Evolutionary conservation across 2,888 invertebrate genomes (phyloP), one percentile per base, ranked within the genome.

Genomic region (Sarcophaga carnaria): DNA sequence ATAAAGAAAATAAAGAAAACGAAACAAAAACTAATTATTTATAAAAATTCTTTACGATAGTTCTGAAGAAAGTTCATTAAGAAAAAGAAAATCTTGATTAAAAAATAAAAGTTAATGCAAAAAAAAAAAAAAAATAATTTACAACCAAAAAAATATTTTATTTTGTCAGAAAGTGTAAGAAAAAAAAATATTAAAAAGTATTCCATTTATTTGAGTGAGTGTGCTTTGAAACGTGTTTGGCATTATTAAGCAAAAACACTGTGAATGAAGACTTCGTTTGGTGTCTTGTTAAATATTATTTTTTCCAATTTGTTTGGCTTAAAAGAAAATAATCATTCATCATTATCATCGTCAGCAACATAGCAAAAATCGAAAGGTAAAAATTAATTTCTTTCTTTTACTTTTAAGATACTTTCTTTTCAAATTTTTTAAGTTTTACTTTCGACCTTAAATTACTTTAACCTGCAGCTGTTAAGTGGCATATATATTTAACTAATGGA

Each of bases 171-270:
- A 67, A 67, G 11, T 14, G 14, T 59, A 45, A 76, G 12, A 64
- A 67, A 70, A 12, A 75, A 10, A 60, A 67, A 17, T 37, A 37
- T 37, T 37, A 8, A 75, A 71, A 27, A 22, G 49, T 75, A 20
- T 37, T 20, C 17, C n/a, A 54, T 49, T 22, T 27, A 49, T 22
- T 69, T 74, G 49, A 37, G 37, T 37, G 37, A 37, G 37, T 37
- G 37, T 37, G 60, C 59, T 27, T 49, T 54, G 63, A 86, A 80
- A 83, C 86, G 83, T 86, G 86, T 86, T 86, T 86, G 59, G 76
- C 79, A 77, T 83, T 83, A 69, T 22, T 67, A 79, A 22, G 49
- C 59, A 25, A 63, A 60, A 59, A 67, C 37, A 37, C 37, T 10
- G 37, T 37, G 37, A 2, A 37, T 37, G 8, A 8, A 37, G 10